A percentile compares a stretch with the other conserved stretches of the same genome.
Evolutionary conservation across 2,888 invertebrate genomes (phyloP).

Genomic region (Cryptophagus acutangulus): DNA sequence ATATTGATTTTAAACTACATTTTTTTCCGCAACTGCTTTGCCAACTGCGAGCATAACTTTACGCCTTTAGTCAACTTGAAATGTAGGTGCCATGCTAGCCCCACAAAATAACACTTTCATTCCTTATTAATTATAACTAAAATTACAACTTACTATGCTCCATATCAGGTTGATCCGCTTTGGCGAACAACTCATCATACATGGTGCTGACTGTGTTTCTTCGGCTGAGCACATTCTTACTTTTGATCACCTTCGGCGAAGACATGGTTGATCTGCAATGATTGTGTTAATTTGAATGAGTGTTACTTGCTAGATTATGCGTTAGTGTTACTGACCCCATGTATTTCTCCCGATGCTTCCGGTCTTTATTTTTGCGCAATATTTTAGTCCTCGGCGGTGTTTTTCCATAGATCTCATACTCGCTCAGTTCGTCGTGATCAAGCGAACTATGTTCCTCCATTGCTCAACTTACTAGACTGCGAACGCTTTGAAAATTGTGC

Average conservation of each 20-base stretch:
- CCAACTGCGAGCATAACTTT: no score
- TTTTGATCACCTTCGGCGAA: constrained; percentile 26
- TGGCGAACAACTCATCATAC: constrained; percentile 43
- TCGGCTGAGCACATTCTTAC: constrained; percentile 32
- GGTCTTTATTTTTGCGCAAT: constrained; percentile 50
- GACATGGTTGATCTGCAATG: not conserved
- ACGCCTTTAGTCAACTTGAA: no score
- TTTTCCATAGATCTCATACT: constrained; percentile 64
- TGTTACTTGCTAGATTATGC: no score
- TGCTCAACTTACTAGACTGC: not conserved
- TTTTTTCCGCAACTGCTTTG: no score
- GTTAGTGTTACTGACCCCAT: constrained; percentile 21
- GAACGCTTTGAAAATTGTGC: not conserved
- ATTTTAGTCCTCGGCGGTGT: constrained; percentile 76
- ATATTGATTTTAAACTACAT: no score
- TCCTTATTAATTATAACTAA: no score
- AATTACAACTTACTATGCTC: constrained; percentile 32
- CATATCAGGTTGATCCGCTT: constrained; percentile 39
- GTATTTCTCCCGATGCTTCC: constrained; percentile 54
- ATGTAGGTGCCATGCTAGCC: no score
- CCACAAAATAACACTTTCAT: no score
- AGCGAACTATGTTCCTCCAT: constrained; percentile 26
- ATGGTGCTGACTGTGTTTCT: constrained; percentile 43
- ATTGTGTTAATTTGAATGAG: not conserved
- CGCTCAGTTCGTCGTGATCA: constrained; percentile 36